Base-by-base conservation (phyloP, 1,140 invertebrate genomes). In the Druon quercuslanigerum region DNA sequence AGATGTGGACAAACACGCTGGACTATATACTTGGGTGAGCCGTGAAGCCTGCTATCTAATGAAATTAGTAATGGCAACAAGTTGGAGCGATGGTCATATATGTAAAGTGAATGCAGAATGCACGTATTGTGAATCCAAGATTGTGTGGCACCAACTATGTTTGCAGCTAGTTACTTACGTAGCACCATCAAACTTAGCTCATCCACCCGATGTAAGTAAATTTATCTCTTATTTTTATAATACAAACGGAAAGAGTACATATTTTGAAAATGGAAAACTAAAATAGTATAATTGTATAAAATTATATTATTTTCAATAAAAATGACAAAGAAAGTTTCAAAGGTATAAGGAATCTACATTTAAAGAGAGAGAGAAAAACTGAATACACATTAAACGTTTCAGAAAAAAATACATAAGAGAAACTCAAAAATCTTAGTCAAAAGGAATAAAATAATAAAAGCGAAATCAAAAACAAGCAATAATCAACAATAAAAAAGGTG, bases 101-200 rank as follows among this genome's bases (percentile, higher is more conserved):
- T 97, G 96, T 87, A 89, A 88, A 51, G 75, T 92, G 0, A 92
- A 93, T 71, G 90, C 92, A 11, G 96, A 98, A 85, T 99, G 98
- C 89, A 93, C 94, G 40, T 97, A 96, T 86, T 99, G 98, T 90
- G 97, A 98, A 89, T 95, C 97, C 56, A 95, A 95, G 66, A 96
- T 98, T 11, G 95, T 98, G 87, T 99, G 97, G 95, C 97, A 99
- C 91, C 98, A 99, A 89, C 90, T 98, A 14, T 95, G 96, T 52
- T 93, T 96, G 40, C 94, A 96, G 82, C 91, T 98, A 16, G 93
- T 98, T 66, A 93, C 95, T 81, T 96, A 96, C 83, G 93, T 97
- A 87, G 95, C 94, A 57, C 96, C 96, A 0, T 92, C 94, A 83
- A 93, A 94, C 86, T 94, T 94, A 1, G 94, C 94, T n/a, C 92